phyloP scores from a whole-genome alignment of 2,888 invertebrate species.

The Phorcus lineatus region DNA sequence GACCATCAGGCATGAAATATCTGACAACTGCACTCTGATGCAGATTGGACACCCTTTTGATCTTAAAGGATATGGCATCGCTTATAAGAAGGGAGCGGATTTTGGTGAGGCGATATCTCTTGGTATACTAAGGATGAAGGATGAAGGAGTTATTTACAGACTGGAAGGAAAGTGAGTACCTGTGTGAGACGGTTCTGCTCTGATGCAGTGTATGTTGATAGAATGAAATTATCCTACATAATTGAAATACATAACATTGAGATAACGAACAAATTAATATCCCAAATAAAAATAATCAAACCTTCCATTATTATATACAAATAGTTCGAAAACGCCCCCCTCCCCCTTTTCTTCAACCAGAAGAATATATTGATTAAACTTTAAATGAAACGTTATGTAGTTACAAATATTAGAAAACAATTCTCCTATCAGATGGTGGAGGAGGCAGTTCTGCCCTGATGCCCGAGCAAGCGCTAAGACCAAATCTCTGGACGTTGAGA shows the following conservation, averaged over 20 bases:
- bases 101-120: slow-evolving; percentile 62
- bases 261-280: too few relatives aligned
- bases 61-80: slow-evolving; percentile 69
- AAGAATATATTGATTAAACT: too few relatives aligned
- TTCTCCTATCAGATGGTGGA: slow-evolving; percentile 61
- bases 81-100: slow-evolving; percentile 59
- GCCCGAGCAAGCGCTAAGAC: slow-evolving; percentile 64
- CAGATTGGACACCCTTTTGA: slow-evolving; percentile 70
- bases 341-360: too few relatives aligned
- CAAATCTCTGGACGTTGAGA: slow-evolving; percentile 63
- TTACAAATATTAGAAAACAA: too few relatives aligned
- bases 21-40: slow-evolving; percentile 65
- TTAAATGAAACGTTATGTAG: too few relatives aligned
- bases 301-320: too few relatives aligned
- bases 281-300: too few relatives aligned
- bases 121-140: slow-evolving; percentile 64
- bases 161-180: slow-evolving; percentile 67
- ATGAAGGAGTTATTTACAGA: slow-evolving; percentile 62
- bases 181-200: too few relatives aligned
- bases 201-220: too few relatives aligned
- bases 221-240: too few relatives aligned
- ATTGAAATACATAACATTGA: too few relatives aligned
- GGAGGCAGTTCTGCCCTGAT: slow-evolving; percentile 65
- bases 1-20: slow-evolving; percentile 62
- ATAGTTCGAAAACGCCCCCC: too few relatives aligned